These are phyloP conservation scores for Strigops habroptila DNA, from an alignment of 2,113 vertebrate genomes.

Conservation along the genomic window DNA sequence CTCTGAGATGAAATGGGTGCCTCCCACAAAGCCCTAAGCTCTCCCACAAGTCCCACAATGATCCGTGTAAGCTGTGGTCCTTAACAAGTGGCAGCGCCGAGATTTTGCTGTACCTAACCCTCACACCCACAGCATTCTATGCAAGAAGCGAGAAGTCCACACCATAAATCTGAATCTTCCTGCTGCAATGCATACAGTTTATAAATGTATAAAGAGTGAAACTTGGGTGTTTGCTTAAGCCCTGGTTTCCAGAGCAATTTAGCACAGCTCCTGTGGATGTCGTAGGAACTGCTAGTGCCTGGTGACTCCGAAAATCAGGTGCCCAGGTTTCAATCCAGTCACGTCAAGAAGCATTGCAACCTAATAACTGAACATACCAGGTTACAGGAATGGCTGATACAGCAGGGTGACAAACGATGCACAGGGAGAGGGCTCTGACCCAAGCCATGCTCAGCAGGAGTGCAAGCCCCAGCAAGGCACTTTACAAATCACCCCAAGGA, in stretches of 20 bases:
- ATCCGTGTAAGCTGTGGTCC: not conserved
- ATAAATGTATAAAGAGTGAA: not conserved
- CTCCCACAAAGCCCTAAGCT: not conserved
- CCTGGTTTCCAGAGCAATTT: not conserved
- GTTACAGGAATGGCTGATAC: not conserved
- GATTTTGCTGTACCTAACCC: not conserved
- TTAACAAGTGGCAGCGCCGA: not conserved
- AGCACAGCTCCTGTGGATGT: not conserved
- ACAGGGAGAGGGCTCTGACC: not conserved
- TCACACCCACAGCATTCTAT: not conserved
- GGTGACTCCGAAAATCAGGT: not conserved
- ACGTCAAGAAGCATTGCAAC: not conserved
- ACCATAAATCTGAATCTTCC: not conserved
- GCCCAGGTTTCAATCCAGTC: not conserved
- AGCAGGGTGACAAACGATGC: not conserved
- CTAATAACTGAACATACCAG: not conserved
- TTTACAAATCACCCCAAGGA: slow-evolving; percentile 23
- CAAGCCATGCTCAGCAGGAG: not conserved
- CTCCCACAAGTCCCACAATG: not conserved
- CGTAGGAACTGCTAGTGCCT: not conserved
- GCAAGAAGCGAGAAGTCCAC: not conserved
- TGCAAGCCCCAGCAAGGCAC: not conserved
- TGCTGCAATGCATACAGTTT: not conserved
- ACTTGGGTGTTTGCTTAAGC: not conserved
- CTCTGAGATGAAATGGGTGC: not conserved